Evolutionary conservation across 2,888 invertebrate species (phyloP).

Genomic region (Coelinius sp.): DNA sequence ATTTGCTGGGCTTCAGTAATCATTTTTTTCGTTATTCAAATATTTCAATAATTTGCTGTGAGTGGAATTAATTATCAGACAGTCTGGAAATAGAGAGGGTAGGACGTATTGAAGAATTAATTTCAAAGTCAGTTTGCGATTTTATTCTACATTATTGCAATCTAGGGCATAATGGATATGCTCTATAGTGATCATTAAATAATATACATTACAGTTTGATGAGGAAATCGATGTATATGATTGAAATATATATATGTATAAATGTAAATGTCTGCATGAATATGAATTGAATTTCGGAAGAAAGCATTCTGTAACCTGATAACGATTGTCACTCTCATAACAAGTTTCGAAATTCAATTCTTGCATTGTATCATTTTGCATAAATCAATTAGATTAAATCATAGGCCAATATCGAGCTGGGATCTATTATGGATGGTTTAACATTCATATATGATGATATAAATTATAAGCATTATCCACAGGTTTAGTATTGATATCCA

Average conservation of each 20-base stretch:
- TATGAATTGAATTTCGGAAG: background rate
- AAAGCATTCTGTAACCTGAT: background rate
- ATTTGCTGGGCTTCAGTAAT: background rate
- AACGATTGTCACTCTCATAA: background rate
- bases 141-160: constrained; percentile 18
- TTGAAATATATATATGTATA: background rate
- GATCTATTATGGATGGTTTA: background rate
- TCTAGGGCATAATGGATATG: background rate
- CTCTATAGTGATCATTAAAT: background rate
- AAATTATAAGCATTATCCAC: constrained; percentile 20
- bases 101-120: background rate
- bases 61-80: background rate
- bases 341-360: constrained; percentile 5
- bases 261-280: background rate
- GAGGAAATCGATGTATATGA: background rate
- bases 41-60: background rate
- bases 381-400: background rate
- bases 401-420: background rate
- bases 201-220: constrained; percentile 6
- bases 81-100: background rate
- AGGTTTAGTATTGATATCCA: constrained; percentile 67
- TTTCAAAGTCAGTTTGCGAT: background rate
- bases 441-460: background rate
- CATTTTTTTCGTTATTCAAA: background rate
- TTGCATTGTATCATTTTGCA: constrained; percentile 11